These are phyloP conservation scores for Gasteruption jaculator DNA, from an alignment of 2,888 invertebrate species.

Conservation along the genomic window DNA sequence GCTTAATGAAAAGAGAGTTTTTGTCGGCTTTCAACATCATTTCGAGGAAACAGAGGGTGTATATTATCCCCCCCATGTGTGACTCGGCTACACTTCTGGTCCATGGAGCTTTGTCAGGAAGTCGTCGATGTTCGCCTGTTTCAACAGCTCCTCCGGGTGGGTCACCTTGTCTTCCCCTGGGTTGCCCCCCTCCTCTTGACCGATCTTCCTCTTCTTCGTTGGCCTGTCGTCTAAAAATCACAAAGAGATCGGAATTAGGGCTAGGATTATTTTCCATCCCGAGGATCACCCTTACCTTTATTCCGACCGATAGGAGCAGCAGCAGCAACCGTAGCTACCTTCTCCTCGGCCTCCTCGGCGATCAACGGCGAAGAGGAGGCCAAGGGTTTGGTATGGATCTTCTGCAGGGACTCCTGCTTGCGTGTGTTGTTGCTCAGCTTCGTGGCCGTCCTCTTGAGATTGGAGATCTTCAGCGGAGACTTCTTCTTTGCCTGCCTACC, in stretches of 20 bases:
- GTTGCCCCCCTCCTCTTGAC: constrained; percentile 1
- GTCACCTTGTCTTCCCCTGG: constrained; percentile 18
- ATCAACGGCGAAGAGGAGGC: constrained; percentile 37
- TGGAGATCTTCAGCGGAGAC: constrained; percentile 5
- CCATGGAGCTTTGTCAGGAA: constrained; percentile 40
- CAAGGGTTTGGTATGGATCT: constrained; percentile 27
- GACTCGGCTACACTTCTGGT: too few species aligned
- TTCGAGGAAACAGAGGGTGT: too few species aligned
- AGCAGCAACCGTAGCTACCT: neutral
- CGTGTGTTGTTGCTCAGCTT: constrained; percentile 12
- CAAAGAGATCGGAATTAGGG: too few species aligned
- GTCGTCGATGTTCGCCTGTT: constrained; percentile 35
- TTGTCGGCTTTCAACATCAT: too few species aligned
- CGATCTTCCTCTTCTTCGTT: constrained; percentile 1
- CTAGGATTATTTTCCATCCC: too few species aligned
- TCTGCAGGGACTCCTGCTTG: constrained; percentile 18
- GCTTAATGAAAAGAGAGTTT: too few species aligned
- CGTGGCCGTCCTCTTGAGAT: too few species aligned
- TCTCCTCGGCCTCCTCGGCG: constrained; percentile 19
- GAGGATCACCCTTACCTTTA: too few species aligned
- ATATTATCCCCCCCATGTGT: too few species aligned
- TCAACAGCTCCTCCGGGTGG: constrained; percentile 33
- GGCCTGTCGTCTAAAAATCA: too few species aligned
- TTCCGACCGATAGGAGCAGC: too few species aligned
- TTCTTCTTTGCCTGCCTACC: constrained; percentile 15